phyloP scores from a whole-genome alignment of 92 coral and sea anemone species.

The Heliopora coerulea region DNA sequence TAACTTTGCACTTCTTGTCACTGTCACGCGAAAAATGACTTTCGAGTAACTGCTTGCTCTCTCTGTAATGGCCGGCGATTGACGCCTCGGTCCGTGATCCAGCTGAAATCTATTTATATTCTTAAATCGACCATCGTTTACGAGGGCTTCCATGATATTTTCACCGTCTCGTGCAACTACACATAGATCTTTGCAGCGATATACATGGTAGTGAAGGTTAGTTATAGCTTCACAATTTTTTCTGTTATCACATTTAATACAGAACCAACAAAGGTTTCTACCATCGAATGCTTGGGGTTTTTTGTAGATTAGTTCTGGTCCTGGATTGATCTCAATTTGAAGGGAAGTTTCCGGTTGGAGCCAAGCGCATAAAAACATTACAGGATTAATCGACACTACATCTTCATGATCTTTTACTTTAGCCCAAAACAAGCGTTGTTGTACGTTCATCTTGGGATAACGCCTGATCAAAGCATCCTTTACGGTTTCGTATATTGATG shows the following conservation, averaged over 20 bases:
- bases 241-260: not conserved
- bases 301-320: too few species aligned
- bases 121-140: constrained; percentile 1
- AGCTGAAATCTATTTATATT: not conserved
- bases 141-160: not conserved
- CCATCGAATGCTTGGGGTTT: too few species aligned
- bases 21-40: not conserved
- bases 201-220: not conserved
- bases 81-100: not conserved
- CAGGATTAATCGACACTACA: not conserved
- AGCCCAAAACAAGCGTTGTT: not conserved
- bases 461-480: too few species aligned
- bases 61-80: not conserved
- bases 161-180: not conserved
- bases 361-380: not conserved
- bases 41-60: not conserved
- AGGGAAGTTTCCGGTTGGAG: too few species aligned
- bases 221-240: not conserved
- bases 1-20: not conserved
- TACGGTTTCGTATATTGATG: too few species aligned
- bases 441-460: too few species aligned
- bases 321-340: too few species aligned
- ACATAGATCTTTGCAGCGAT: not conserved
- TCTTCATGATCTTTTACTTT: not conserved
- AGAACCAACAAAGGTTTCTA: not conserved